Evolutionary conservation across 2,888 invertebrate genomes (phyloP), one percentile per base, ranked within the genome.

Genomic region (Platycheirus rosarum): DNA sequence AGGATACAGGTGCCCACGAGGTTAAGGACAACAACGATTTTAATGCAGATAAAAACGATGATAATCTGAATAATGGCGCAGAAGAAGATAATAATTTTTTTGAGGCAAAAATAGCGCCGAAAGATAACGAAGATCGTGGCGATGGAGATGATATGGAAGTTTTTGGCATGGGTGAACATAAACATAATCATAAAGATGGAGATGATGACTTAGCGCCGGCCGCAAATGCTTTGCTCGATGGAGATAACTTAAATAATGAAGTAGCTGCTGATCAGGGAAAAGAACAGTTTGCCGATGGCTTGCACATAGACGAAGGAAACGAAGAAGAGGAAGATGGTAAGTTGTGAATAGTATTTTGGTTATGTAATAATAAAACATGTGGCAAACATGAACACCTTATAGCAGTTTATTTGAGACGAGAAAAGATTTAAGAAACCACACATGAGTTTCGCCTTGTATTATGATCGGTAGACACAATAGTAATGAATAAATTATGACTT

Each of bases 301-400:
- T 91, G 68, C 90, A 89, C 82, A 85, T 90, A 42, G 91, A 91
- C 71, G 90, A 90, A 74, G 89, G 86, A 75, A 87, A 88, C 46
- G 90, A 90, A 55, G 89, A 88, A 62, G 91, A 91, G 76, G 92
- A 91, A 85, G 92, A 92, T 87, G 92, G 92, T 92, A 87, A 87
- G 84, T 85, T 18, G 97, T 73, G 97, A 84, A 84, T 94, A 91
- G 0, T 13, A 13, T 40, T 40, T 40, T 40, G n/a, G 2, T 40
- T 4, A 23, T 4, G 3, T 23, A 23, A 23, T 23, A 23, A 23
- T 23, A 6, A 23, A 6, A 4, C 6, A 23, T 23, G 18, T n/a
- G n/a, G n/a, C n/a, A n/a, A n/a, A n/a, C n/a, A n/a, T n/a, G n/a
- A n/a, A n/a, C n/a, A n/a, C n/a, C n/a, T n/a, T n/a, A n/a, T n/a